Conservation (phyloP, 1,140 invertebrate species). For the Caerostris extrusa region DNA sequence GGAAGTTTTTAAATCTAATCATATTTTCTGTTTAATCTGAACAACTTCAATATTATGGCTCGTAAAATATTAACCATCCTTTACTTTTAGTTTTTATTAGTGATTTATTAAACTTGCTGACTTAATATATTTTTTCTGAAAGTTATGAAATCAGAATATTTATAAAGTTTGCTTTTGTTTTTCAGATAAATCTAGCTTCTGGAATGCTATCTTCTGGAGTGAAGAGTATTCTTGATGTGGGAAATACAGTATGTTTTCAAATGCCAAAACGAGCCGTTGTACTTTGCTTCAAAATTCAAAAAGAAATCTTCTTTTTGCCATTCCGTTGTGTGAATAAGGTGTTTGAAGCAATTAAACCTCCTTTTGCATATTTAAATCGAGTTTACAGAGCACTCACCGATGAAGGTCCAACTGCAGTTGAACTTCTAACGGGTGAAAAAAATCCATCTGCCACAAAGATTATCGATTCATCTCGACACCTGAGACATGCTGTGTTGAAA, state of each 20-base stretch:
- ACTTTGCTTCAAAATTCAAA: constrained; percentile 2
- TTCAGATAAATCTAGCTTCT: constrained; percentile 2
- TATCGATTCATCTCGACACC: background rate
- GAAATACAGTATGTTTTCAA: constrained; percentile 44
- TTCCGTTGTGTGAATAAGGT: background rate
- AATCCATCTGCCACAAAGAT: background rate
- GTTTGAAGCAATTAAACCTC: background rate
- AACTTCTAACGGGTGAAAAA: constrained; percentile 28
- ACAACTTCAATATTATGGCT: too few species aligned
- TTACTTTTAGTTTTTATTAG: too few species aligned
- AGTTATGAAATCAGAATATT: background rate
- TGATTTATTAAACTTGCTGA: too few species aligned
- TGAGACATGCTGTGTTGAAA: background rate
- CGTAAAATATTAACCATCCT: too few species aligned
- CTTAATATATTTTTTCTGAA: too few species aligned
- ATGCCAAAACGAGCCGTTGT: constrained; percentile 17
- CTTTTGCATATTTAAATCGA: background rate
- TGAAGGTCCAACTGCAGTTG: background rate
- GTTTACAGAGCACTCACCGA: background rate
- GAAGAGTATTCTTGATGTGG: background rate
- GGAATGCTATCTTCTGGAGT: background rate
- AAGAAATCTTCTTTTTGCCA: constrained; percentile 38
- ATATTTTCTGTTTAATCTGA: too few species aligned
- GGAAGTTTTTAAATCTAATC: too few species aligned
- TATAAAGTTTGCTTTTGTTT: constrained; percentile 7